These are phyloP conservation scores for Zapus hudsonius DNA, from an alignment of 2,113 vertebrate species.

Conservation along the genomic window DNA sequence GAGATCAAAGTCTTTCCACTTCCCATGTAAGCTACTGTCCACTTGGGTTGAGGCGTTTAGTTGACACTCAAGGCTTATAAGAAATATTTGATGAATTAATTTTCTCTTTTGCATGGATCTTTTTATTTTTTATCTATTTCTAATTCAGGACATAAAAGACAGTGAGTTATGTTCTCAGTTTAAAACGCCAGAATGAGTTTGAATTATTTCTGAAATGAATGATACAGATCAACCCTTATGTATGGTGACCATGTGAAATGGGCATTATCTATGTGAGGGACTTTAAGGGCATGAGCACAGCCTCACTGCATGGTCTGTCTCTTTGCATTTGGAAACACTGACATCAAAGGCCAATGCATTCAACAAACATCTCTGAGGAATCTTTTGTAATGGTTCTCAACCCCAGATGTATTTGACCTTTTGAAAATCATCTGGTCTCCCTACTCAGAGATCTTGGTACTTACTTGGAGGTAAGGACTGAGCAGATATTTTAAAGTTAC, in stretches of 20 bases:
- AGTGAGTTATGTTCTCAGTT: not conserved
- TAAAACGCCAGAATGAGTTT: not conserved
- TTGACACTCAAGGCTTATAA: not conserved
- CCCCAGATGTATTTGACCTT: not conserved
- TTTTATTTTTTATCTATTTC: not conserved
- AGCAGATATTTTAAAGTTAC: not conserved
- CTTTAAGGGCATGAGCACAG: fast-evolving
- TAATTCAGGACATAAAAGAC: not conserved
- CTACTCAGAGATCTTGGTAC: not conserved
- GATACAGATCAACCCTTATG: not conserved
- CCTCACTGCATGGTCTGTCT: fast-evolving
- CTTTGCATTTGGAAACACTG: not conserved
- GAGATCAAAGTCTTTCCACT: not conserved
- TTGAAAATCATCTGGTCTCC: not conserved
- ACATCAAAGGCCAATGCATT: not conserved
- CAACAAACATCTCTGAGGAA: not conserved
- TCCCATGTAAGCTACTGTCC: not conserved
- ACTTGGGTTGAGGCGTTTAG: not conserved
- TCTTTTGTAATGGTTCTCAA: not conserved
- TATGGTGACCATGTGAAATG: not conserved
- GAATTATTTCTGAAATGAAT: not conserved
- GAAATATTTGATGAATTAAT: not conserved
- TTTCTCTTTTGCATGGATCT: not conserved
- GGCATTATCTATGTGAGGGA: fast-evolving
- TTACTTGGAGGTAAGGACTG: not conserved